phyloP scores from a whole-genome alignment of 2,888 invertebrate species.

The Chymomyza amoena region DNA sequence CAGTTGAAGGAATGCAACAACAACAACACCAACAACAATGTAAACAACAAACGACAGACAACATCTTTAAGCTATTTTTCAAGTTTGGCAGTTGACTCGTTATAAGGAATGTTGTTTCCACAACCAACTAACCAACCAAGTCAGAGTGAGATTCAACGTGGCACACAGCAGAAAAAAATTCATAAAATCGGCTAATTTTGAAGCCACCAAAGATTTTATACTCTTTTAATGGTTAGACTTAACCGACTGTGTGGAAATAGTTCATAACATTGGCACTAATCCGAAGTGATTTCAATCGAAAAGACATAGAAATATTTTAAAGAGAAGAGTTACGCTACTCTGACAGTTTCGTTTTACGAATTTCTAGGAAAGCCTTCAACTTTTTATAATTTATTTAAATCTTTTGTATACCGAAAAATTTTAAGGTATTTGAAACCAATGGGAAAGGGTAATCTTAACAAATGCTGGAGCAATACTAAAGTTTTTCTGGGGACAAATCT shows the following conservation, averaged over 20 bases:
- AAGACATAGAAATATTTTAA: too few species aligned
- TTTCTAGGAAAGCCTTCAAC: too few species aligned
- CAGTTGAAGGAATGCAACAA: neutral
- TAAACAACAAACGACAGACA: conserved; percentile 6
- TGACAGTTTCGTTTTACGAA: too few species aligned
- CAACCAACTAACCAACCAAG: neutral
- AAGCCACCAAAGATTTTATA: neutral
- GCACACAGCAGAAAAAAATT: neutral
- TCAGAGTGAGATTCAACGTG: conserved; percentile 18
- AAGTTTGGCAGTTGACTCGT: conserved; percentile 46
- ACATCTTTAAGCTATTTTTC: conserved; percentile 50
- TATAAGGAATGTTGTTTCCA: conserved; percentile 53
- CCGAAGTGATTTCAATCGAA: too few species aligned
- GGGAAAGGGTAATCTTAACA: too few species aligned
- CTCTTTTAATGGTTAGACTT: neutral
- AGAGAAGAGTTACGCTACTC: too few species aligned
- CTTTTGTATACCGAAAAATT: too few species aligned
- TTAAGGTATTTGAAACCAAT: too few species aligned
- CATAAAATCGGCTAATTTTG: neutral
- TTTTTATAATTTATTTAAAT: too few species aligned
- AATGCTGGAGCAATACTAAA: too few species aligned
- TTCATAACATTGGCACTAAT: neutral
- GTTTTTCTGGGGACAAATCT: too few species aligned
- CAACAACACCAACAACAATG: neutral
- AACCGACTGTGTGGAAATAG: neutral